Evolutionary conservation across 1,140 invertebrate species (phyloP).

Genomic region (Drosophila rhopaloa): DNA sequence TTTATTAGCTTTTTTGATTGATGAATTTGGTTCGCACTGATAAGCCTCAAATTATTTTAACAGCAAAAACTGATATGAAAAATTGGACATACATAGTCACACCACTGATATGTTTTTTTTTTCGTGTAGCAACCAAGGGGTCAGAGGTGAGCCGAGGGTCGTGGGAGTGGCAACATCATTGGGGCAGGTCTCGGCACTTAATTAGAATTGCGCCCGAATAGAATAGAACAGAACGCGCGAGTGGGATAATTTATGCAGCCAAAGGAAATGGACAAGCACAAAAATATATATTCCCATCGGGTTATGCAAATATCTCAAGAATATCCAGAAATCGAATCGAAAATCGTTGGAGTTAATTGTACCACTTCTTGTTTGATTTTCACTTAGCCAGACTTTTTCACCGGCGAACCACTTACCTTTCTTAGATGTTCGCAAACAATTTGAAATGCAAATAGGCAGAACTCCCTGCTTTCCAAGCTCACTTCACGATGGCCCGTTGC

Average conservation of each 20-base stretch:
- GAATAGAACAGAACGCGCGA: slow-evolving; percentile 18
- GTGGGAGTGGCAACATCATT: slow-evolving; percentile 49
- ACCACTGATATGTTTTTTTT: background rate
- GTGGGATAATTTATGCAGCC: slow-evolving; percentile 49
- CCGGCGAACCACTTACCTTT: slow-evolving; percentile 32
- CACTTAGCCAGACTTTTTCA: slow-evolving; percentile 20
- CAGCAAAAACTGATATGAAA: background rate
- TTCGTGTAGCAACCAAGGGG: slow-evolving; percentile 4
- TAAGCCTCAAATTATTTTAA: background rate
- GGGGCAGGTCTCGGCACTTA: slow-evolving; percentile 58
- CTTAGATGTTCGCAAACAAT: slow-evolving; percentile 40
- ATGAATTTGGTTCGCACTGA: background rate
- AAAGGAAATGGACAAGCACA: slow-evolving; percentile 17
- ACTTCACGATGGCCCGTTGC: slow-evolving; percentile 31
- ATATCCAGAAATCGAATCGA: slow-evolving; percentile 41
- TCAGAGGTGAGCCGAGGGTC: slow-evolving; percentile 17
- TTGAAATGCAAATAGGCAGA: slow-evolving; percentile 47
- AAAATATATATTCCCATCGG: slow-evolving; percentile 10
- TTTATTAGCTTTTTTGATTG: background rate
- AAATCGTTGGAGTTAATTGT: slow-evolving; percentile 29
- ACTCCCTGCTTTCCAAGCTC: slow-evolving; percentile 21
- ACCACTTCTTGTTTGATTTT: slow-evolving; percentile 44
- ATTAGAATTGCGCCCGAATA: slow-evolving; percentile 49
- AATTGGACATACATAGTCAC: background rate
- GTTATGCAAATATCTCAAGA: slow-evolving; percentile 30